phyloP scores from a whole-genome alignment of 2,113 vertebrate species.

The Octodon degus region DNA sequence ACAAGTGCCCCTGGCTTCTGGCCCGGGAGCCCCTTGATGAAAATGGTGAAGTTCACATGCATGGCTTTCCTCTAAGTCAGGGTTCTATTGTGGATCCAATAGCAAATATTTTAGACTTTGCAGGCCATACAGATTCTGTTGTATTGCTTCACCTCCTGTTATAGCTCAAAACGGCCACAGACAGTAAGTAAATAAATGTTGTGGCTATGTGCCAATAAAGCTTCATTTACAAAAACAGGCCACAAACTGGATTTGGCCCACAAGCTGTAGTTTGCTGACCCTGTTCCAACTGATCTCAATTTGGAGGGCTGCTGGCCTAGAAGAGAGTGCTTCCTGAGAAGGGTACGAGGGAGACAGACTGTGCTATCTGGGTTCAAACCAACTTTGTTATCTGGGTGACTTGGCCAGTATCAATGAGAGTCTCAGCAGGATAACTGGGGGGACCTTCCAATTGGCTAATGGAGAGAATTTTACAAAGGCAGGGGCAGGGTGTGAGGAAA shows the following conservation, averaged over 20 bases:
- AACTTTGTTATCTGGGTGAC: constrained; percentile 2
- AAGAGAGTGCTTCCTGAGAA: neutral
- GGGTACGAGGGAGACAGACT: neutral
- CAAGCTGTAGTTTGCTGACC: neutral
- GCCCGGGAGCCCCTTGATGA: neutral
- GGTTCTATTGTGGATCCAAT: neutral
- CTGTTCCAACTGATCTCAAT: neutral
- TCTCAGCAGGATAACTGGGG: neutral
- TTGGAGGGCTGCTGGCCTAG: neutral
- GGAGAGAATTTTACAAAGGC: neutral
- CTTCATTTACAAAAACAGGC: constrained; percentile 35
- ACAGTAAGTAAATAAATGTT: constrained; percentile 32
- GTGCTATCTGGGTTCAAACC: neutral
- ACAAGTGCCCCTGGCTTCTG: neutral
- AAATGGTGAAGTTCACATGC: neutral
- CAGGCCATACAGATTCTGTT: neutral
- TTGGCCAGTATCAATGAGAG: neutral
- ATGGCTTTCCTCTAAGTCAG: constrained; percentile 40
- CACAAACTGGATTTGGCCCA: neutral
- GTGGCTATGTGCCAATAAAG: neutral
- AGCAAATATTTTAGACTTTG: constrained; percentile 41
- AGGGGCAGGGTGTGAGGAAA: neutral
- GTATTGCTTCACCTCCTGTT: neutral
- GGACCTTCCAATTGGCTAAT: neutral
- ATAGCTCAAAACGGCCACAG: neutral